These are phyloP conservation scores for Eubasilissa splendida DNA, from an alignment of 2,888 invertebrate genomes.

Conservation along the genomic window DNA sequence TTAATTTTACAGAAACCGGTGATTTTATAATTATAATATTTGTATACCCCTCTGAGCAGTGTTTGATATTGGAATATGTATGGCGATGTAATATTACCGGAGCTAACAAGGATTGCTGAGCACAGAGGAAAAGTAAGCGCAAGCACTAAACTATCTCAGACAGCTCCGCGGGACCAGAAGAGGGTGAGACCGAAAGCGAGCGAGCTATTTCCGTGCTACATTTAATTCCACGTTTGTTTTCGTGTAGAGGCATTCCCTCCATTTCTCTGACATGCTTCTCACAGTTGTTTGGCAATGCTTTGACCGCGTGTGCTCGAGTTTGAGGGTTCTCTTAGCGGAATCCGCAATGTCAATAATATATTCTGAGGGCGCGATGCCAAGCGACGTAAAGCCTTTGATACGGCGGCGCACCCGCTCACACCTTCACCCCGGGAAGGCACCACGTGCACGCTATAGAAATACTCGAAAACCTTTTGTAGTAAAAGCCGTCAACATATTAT, in stretches of 20 bases:
- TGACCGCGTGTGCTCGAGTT: slow-evolving; percentile 29
- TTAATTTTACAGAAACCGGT: too few relatives aligned
- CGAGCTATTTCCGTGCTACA: neutral
- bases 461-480: slow-evolving; percentile 40
- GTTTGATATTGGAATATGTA: too few relatives aligned
- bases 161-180: neutral
- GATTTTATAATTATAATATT: too few relatives aligned
- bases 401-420: neutral
- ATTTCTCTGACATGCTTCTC: slow-evolving; percentile 14
- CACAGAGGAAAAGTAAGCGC: too few relatives aligned
- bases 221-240: slow-evolving; percentile 30
- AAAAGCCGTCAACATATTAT: slow-evolving; percentile 21
- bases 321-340: slow-evolving; percentile 24
- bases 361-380: slow-evolving; percentile 32
- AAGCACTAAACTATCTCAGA: too few relatives aligned
- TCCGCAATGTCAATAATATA: slow-evolving; percentile 43
- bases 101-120: too few relatives aligned
- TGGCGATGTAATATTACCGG: too few relatives aligned
- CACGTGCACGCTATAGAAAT: slow-evolving; percentile 49
- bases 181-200: neutral
- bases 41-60: too few relatives aligned
- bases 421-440: slow-evolving; percentile 12
- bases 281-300: slow-evolving; percentile 23
- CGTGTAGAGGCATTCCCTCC: neutral
- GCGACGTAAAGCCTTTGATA: slow-evolving; percentile 27